Percentiles rank a stretch among this genome's conserved stretches.
Evolutionary conservation across 2,113 vertebrate genomes (phyloP).

Genomic region (Aramus guarauna): DNA sequence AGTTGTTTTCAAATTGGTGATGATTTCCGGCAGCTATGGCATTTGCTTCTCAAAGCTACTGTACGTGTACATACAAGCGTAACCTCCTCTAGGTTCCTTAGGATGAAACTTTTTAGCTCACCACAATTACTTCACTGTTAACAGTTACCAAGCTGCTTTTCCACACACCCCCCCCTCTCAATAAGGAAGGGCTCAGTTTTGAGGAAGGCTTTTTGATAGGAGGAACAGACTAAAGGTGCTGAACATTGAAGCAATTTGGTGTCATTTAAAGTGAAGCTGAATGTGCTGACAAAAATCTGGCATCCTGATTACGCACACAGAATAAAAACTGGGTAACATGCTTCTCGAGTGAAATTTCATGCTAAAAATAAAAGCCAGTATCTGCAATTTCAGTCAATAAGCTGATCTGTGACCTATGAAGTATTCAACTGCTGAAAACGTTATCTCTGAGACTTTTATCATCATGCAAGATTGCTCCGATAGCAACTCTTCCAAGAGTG

Average conservation of each 20-base stretch:
- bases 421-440: neutral
- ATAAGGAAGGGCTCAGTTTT: neutral
- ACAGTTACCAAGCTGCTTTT: neutral
- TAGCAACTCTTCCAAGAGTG: neutral
- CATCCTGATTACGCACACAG: rapidly evolving
- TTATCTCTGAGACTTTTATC: neutral
- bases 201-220: neutral
- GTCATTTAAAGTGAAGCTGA: neutral
- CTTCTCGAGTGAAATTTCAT: neutral
- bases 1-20: neutral
- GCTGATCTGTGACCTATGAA: neutral
- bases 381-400: neutral
- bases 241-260: neutral
- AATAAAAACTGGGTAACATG: neutral
- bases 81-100: neutral
- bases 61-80: too few relatives aligned
- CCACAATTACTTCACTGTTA: neutral
- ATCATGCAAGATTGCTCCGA: neutral
- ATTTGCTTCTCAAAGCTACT: neutral
- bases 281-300: neutral
- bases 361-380: neutral
- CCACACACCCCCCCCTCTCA: too few relatives aligned
- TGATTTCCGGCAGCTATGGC: neutral
- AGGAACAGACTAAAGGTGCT: neutral
- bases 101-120: neutral